Evolutionary conservation across 2,113 vertebrate species (phyloP).

Genomic region (Aplodontia rufa): DNA sequence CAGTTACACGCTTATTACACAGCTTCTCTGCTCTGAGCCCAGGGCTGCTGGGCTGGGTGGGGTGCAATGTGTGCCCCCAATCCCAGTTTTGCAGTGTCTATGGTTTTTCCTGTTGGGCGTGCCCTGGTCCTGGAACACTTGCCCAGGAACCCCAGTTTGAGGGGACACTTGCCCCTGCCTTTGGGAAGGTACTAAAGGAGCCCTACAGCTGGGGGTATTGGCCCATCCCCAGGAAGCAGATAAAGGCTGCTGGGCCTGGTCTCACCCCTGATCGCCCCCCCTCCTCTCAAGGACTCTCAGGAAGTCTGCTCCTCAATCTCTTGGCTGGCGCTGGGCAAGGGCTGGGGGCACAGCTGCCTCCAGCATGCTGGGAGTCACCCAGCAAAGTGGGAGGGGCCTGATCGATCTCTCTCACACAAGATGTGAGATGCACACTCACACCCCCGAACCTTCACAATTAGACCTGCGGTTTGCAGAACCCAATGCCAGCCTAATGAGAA

Average conservation of each 20-base stretch:
- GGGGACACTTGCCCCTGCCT: neutral
- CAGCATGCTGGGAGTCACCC: constrained; percentile 44
- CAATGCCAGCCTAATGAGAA: constrained; percentile 84
- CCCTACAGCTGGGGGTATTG: neutral
- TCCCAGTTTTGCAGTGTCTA: neutral
- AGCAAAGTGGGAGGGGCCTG: constrained; percentile 79
- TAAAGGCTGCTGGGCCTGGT: neutral
- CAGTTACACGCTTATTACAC: constrained; percentile 82
- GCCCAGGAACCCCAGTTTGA: neutral
- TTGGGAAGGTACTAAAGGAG: neutral
- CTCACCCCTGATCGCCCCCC: too few species aligned
- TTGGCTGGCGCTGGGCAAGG: neutral
- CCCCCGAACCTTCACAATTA: constrained; percentile 83
- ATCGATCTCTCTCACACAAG: constrained; percentile 75
- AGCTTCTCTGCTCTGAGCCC: constrained; percentile 60
- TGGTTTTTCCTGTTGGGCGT: neutral
- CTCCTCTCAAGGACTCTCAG: neutral
- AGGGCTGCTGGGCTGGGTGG: neutral
- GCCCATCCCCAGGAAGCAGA: neutral
- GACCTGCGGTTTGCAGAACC: constrained; percentile 83
- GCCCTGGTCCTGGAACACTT: neutral
- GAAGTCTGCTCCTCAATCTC: neutral
- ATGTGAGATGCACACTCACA: constrained; percentile 82
- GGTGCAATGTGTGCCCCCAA: neutral
- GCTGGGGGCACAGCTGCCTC: constrained; percentile 37